These are phyloP conservation scores for Drosophila busckii DNA, from an alignment of 1,140 invertebrate genomes.

Conservation along the genomic window DNA sequence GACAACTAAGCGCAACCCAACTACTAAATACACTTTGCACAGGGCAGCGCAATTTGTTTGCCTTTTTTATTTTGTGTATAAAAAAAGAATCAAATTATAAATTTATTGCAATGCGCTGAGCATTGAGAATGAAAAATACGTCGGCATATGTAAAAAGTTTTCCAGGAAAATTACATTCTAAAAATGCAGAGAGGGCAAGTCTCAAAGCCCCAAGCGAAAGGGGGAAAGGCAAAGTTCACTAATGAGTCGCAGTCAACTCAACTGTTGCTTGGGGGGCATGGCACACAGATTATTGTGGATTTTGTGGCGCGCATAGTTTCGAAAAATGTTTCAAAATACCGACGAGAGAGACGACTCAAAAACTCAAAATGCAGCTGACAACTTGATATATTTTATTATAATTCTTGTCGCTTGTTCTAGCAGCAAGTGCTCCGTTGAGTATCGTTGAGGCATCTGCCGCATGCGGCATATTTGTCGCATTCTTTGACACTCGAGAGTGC, in stretches of 20 bases:
- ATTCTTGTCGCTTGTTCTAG: slow-evolving; percentile 39
- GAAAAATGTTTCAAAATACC: slow-evolving; percentile 72
- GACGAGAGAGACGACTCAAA: slow-evolving; percentile 53
- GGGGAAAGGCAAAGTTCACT: background rate
- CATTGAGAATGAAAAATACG: slow-evolving; percentile 53
- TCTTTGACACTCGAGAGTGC: slow-evolving; percentile 31
- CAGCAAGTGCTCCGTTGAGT: slow-evolving; percentile 9
- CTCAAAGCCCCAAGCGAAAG: background rate
- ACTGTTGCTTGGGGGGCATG: slow-evolving; percentile 55
- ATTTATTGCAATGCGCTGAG: no score
- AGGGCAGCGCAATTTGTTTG: no score
- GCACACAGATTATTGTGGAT: slow-evolving; percentile 67
- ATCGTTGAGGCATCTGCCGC: slow-evolving; percentile 17
- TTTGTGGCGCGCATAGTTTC: slow-evolving; percentile 64
- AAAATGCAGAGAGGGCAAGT: slow-evolving; percentile 10
- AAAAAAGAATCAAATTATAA: no score
- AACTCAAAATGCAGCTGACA: slow-evolving; percentile 73
- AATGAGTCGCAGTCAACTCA: slow-evolving; percentile 32
- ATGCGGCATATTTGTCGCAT: slow-evolving; percentile 44
- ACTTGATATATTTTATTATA: slow-evolving; percentile 77
- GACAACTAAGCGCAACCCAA: background rate
- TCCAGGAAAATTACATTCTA: slow-evolving; percentile 42
- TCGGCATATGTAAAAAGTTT: slow-evolving; percentile 60
- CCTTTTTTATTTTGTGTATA: no score
- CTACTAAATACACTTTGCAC: slow-evolving; percentile 41